Evolutionary conservation across 1,140 invertebrate species (phyloP), one percentile per base, ranked within the genome.

Genomic region (Drosophila truncata): DNA sequence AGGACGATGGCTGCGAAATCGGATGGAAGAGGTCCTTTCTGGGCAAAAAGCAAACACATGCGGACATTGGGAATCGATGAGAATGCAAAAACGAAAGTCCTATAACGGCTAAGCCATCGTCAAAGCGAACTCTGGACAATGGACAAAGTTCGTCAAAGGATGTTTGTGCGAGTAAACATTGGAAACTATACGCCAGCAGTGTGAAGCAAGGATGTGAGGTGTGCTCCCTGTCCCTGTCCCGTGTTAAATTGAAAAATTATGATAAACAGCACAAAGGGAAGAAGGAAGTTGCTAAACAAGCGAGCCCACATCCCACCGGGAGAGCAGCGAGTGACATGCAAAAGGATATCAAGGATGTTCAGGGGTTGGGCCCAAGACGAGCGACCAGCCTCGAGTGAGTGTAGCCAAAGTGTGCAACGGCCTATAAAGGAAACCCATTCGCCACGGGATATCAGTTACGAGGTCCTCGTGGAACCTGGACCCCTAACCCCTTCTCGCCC

Each of bases 241-340:
- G 42, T 91, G 75, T 81, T 92, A 86, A 92, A 92, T 92, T 92
- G 91, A 92, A 92, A 92, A 92, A 92, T 92, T 92, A 92, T 92
- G 91, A 92, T 92, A 92, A 92, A 92, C 88, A 91, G 87, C 59
- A 83, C 58, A 75, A 91, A 82, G 74, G 55, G 55, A 57, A 33
- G 61, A 52, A 47, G 62, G 63, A 82, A 84, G 80, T 78, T 75
- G 81, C 69, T 61, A 49, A 87, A 72, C 80, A 78, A 66, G 49
- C 78, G 59, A 62, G 58, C 78, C 80, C 60, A 75, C 82, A 84
- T 71, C 83, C 81, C 82, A 85, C 81, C 42, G 77, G 13, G 73
- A 73, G 47, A 71, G 41, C 65, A 60, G 55, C 58, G 64, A 50
- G 72, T 70, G 69, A 75, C 71, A 80, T 84, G 85, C 84, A 84